Evolutionary conservation across 2,113 vertebrate species (phyloP).

Genomic region (Trachemys scripta): DNA sequence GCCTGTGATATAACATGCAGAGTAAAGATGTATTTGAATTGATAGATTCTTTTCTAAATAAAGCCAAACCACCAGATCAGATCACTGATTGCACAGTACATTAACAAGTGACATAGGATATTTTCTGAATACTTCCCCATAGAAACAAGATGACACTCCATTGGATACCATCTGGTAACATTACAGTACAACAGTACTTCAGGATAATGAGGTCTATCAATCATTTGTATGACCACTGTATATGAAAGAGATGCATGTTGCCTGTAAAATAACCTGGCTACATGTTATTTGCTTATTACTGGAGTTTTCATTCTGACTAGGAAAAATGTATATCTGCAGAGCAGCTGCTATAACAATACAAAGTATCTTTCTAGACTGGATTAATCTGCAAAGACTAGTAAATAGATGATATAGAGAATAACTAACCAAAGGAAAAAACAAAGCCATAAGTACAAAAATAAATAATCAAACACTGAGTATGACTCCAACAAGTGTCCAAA

Average conservation of each 20-base stretch:
- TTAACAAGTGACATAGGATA: conserved; percentile 51
- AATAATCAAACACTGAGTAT: conserved; percentile 67
- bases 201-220: conserved; percentile 69
- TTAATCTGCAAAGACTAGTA: conserved; percentile 52
- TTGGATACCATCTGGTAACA: conserved; percentile 71
- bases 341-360: conserved; percentile 69
- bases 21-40: conserved; percentile 14
- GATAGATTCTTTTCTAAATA: conserved; percentile 46
- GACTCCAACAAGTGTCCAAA: conserved; percentile 56
- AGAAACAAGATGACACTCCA: conserved; percentile 42
- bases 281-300: conserved; percentile 37
- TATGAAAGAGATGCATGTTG: conserved; percentile 60
- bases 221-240: conserved; percentile 48
- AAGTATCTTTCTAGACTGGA: conserved; percentile 62
- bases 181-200: conserved; percentile 49
- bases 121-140: conserved; percentile 58
- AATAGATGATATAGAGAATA: conserved; percentile 59
- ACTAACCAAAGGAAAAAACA: conserved; percentile 77
- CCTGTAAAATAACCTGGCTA: conserved; percentile 57
- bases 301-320: conserved; percentile 70
- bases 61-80: conserved; percentile 63
- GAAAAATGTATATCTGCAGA: conserved; percentile 62
- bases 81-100: conserved; percentile 31
- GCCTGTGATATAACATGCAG: not conserved
- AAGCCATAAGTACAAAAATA: conserved; percentile 76